Evolutionary conservation across 2,797 vertebrate genomes (phyloP), one percentile per base, ranked within the genome.

Genomic region (Acanthornis magna): DNA sequence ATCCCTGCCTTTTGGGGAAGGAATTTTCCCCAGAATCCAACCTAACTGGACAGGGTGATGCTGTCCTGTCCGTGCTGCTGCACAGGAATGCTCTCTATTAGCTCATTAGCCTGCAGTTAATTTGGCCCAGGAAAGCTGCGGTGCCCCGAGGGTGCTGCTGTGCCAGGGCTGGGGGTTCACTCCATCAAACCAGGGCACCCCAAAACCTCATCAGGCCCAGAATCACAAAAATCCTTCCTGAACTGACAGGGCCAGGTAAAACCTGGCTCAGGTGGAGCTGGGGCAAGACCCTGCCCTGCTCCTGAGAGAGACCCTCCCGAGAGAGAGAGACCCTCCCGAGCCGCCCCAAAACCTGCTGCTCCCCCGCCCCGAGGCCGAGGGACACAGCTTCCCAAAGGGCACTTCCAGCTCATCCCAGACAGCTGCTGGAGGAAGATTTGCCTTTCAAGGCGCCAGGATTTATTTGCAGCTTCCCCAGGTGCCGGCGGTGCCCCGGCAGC

Each of bases 1-100:
- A 42, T 54, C 40, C 22, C 13, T 13, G 29, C 22, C 34, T 60
- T 66, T 15, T 5, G 66, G 6, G 22, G 53, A 42, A 53, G 30
- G 74, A 54, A 54, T 78, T 48, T 25, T 25, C 26, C 40, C 18
- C 13, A 3, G 2, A 3, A 17, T 19, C 29, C 21, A 13, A 1
- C 23, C 14, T 2, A 45, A 53, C 15, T 1, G 0, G 13, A 5
- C 66, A 36, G 5, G 34, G 6, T 0, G 18, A 17, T 2, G 48
- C 38, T 15, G 12, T 21, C 57, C 61, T 34, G 60, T 42, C 51
- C 25, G 0, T 0, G 1, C 2, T 30, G 13, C 55, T 48, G 50
- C 36, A 36, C 5, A 5, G 26, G 43, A 67, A 13, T 0, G 0
- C 6, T 25, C 57, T 13, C 50, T 29, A 0, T 15, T 3, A 21